A percentile compares a stretch with the other conserved stretches of the same genome.
phyloP scores from a whole-genome alignment of 64 coral and sea anemone species.

The Cladopsammia gracilis region DNA sequence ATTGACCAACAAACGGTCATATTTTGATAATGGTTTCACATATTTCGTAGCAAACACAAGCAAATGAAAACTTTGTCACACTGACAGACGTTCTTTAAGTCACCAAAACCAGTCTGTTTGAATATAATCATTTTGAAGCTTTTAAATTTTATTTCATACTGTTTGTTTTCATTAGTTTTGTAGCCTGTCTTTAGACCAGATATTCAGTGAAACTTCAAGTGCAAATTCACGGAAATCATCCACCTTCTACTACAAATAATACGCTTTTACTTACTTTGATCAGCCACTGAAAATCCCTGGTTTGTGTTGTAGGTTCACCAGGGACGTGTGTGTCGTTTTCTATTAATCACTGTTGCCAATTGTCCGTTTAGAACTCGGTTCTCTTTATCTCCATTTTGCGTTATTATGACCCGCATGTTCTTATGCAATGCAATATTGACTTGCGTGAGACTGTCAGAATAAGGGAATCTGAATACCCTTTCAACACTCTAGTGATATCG shows the following conservation, averaged over 20 bases:
- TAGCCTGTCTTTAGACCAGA: constrained; percentile 1
- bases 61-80: background rate
- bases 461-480: too few species aligned
- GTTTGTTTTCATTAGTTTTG: background rate
- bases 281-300: background rate
- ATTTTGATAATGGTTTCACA: background rate
- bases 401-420: too few species aligned
- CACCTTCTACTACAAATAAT: constrained; percentile 13
- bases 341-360: too few species aligned
- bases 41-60: background rate
- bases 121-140: background rate
- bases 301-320: background rate
- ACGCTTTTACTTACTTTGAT: constrained; percentile 22
- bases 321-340: too few species aligned
- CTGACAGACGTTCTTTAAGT: constrained; percentile 8
- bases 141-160: background rate
- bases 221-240: background rate
- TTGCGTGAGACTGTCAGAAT: too few species aligned
- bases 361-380: too few species aligned
- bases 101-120: background rate
- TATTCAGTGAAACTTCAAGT: background rate
- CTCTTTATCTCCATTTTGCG: too few species aligned
- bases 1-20: background rate
- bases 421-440: too few species aligned
- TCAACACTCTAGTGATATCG: too few species aligned